Evolutionary conservation across 2,888 invertebrate species (phyloP), one percentile per base, ranked within the genome.

Genomic region (Yponomeuta cagnagella): DNA sequence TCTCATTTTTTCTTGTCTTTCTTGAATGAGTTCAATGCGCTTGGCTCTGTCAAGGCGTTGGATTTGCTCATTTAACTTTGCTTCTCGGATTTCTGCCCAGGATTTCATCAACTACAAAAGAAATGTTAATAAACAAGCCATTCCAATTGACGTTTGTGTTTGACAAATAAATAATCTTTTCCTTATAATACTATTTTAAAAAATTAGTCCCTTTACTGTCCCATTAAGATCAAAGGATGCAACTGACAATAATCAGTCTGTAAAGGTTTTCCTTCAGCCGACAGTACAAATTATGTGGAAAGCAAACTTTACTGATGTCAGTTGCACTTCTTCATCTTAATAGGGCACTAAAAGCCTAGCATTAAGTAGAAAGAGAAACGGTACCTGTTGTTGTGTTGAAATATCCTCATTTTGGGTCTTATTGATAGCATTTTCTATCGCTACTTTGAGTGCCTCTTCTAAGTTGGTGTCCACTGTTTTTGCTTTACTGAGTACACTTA

Each of bases 71-170:
- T 94, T 88, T 48, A 96, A 82, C 75, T 93, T 93, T 64, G 87
- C 79, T 76, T 93, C 86, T 75, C 96, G 91, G 68, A 87, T 78
- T 73, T 88, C 79, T 72, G 91, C 93, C 96, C 95, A 96, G 70
- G 90, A 84, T 72, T 87, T 77, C 78, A 93, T 96, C 68, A 89
- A 74, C 92, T 94, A 77, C 72, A 90, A 69, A 72, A 75, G 72
- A 74, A 70, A 73, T 52, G 72, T 31, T 69, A 71, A 68, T 37
- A 23, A 23, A 23, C 23, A 23, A 23, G 23, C 23, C 23, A 23
- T 23, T 23, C 23, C 23, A 23, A 23, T 23, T 23, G 0, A 23
- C 0, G 23, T 1, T 23, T 23, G 23, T 1, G 23, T 23, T 23
- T 23, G 23, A 23, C 23, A 23, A 23, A 23, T 43, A 23, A 23